Evolutionary conservation across 1,140 invertebrate species (phyloP).

Genomic region (Gryllus bimaculatus): DNA sequence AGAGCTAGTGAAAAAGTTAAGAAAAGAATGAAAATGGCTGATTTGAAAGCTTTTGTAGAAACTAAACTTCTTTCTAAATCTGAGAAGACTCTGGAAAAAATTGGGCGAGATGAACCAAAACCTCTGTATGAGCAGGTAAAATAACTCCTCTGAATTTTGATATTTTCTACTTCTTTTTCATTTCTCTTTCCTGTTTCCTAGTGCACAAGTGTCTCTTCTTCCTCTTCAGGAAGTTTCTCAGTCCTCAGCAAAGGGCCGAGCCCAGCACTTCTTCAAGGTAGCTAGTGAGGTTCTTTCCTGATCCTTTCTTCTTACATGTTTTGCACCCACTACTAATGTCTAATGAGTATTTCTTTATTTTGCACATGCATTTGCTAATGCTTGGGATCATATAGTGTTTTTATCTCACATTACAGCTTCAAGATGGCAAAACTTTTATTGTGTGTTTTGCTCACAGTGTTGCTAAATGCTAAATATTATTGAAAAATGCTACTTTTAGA

Average conservation of each 20-base stretch:
- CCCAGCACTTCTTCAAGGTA: neutral
- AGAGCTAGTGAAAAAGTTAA: slow-evolving; percentile 70
- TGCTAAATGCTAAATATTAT: too few species aligned
- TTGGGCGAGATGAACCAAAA: slow-evolving; percentile 60
- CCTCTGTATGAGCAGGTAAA: slow-evolving; percentile 41
- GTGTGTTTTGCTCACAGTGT: too few species aligned
- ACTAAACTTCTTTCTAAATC: slow-evolving; percentile 84
- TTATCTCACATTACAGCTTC: too few species aligned
- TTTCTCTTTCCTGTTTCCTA: neutral
- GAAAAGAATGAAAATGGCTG: slow-evolving; percentile 80
- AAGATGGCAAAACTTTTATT: too few species aligned
- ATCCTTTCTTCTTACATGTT: too few species aligned
- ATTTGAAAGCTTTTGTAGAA: slow-evolving; percentile 80
- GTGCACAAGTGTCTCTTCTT: slow-evolving; percentile 3
- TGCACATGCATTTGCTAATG: too few species aligned
- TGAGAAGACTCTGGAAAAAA: slow-evolving; percentile 81
- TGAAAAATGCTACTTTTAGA: too few species aligned
- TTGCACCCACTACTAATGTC: too few species aligned
- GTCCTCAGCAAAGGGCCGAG: neutral
- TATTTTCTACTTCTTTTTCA: neutral
- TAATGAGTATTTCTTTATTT: too few species aligned
- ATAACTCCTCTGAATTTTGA: neutral
- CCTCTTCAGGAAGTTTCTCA: neutral
- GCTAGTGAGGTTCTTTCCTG: neutral
- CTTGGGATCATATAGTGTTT: too few species aligned